Conservation (phyloP, 2,797 vertebrate species). For the Hippoglossus hippoglossus region DNA sequence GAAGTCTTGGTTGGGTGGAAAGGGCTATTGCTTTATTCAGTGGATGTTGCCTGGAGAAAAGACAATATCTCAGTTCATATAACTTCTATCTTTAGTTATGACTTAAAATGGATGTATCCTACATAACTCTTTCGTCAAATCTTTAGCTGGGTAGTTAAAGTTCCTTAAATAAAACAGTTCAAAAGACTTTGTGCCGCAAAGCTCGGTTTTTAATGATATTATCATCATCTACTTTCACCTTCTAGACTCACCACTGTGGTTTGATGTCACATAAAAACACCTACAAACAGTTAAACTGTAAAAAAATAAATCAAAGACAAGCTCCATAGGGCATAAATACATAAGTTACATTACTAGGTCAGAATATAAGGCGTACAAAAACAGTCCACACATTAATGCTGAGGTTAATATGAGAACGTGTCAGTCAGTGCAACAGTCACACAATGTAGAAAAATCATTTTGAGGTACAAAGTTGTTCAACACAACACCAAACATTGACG, state of each 20-base stretch:
- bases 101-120: neutral
- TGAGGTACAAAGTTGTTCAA: conserved; percentile 79
- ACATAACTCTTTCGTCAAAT: neutral
- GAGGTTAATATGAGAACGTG: conserved; percentile 75
- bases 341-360: conserved; percentile 79
- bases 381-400: conserved; percentile 67
- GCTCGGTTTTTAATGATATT: conserved; percentile 30
- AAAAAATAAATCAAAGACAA: conserved; percentile 56
- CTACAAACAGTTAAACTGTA: conserved; percentile 27
- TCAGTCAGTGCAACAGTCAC: conserved; percentile 78
- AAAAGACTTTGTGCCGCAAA: conserved; percentile 59
- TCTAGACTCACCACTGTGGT: conserved; percentile 42
- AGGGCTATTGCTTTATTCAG: too few species aligned
- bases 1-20: too few species aligned
- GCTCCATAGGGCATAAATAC: conserved; percentile 69
- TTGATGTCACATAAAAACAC: conserved; percentile 51
- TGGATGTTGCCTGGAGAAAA: too few species aligned
- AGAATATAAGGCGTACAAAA: conserved; percentile 78
- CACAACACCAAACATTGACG: conserved; percentile 63
- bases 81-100: too few species aligned
- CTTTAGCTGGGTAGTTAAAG: neutral
- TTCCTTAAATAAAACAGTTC: conserved; percentile 20
- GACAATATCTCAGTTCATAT: too few species aligned
- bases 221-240: conserved; percentile 14
- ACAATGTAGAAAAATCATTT: conserved; percentile 59